These are phyloP conservation scores for Scarus forsteni DNA, from an alignment of 2,797 vertebrate species.

Conservation along the genomic window DNA sequence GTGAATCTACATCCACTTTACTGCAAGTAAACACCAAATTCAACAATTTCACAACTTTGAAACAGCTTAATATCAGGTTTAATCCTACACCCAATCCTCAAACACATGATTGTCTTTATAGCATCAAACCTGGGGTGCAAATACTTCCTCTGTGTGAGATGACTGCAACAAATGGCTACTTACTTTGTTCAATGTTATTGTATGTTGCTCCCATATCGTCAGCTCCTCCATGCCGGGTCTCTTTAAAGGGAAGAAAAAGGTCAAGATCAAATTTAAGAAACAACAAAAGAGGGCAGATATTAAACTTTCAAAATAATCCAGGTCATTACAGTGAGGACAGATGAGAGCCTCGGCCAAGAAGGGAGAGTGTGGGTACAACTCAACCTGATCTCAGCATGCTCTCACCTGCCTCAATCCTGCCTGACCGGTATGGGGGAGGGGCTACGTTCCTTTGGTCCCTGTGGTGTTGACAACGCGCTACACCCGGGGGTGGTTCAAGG, in stretches of 20 bases:
- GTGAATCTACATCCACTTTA: slow-evolving; percentile 2
- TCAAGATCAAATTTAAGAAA: background rate
- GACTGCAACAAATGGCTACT: slow-evolving; percentile 47
- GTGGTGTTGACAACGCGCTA: slow-evolving; percentile 21
- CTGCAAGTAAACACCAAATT: background rate
- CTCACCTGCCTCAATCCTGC: slow-evolving; percentile 83
- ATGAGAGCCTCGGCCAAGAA: slow-evolving; percentile 30
- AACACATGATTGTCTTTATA: background rate
- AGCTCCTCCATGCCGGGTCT: slow-evolving; percentile 93
- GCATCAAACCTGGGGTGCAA: background rate
- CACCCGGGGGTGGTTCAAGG: slow-evolving; percentile 16
- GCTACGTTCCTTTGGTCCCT: slow-evolving; percentile 18
- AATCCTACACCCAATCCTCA: background rate
- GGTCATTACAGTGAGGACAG: slow-evolving; percentile 44
- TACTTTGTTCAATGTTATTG: slow-evolving; percentile 90
- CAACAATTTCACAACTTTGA: background rate
- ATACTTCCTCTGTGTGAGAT: background rate
- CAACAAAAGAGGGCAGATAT: background rate
- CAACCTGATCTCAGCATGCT: slow-evolving; percentile 68
- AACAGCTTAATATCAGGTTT: background rate
- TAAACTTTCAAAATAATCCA: background rate
- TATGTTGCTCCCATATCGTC: slow-evolving; percentile 97
- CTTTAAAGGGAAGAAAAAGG: slow-evolving; percentile 51
- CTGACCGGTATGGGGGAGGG: slow-evolving; percentile 80
- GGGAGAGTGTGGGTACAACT: slow-evolving; percentile 44